phyloP scores from a whole-genome alignment of 1,140 invertebrate genomes.

The Triops cancriformis region DNA sequence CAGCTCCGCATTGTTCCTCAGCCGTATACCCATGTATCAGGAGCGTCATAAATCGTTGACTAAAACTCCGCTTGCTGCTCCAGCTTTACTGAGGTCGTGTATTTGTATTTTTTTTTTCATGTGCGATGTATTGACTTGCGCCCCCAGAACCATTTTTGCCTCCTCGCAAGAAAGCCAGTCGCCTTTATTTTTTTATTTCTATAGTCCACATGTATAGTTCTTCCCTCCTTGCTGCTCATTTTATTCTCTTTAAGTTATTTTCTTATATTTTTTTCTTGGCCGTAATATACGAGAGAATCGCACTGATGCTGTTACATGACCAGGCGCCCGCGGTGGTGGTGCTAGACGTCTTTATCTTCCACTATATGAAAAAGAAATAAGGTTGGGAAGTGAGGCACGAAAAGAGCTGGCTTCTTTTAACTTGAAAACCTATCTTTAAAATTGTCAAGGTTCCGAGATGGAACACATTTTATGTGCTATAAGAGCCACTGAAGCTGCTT shows the following conservation, averaged over 20 bases:
- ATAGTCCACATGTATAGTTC: neutral
- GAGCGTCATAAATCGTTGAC: neutral
- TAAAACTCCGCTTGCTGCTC: neutral
- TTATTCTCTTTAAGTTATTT: neutral
- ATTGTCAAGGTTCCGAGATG: neutral
- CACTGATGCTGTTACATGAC: slow-evolving; percentile 13
- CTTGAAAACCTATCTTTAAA: neutral
- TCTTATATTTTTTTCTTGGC: neutral
- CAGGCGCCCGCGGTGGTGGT: neutral
- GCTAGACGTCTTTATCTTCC: neutral
- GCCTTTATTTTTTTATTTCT: slow-evolving; percentile 14
- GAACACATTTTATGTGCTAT: neutral
- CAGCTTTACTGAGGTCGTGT: neutral
- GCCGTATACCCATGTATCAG: neutral
- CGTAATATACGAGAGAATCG: slow-evolving; percentile 6
- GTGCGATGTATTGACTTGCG: slow-evolving; percentile 2
- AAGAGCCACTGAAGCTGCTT: neutral
- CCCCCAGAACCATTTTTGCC: neutral
- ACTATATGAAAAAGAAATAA: neutral
- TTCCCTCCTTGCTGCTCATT: slow-evolving; percentile 6
- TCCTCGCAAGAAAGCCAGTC: slow-evolving; percentile 3
- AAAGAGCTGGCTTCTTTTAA: neutral
- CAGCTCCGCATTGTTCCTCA: neutral
- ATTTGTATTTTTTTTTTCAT: neutral
- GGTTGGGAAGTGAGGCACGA: neutral